Conservation (phyloP, 2,113 vertebrate species). For the Opisthocomus hoazin region DNA sequence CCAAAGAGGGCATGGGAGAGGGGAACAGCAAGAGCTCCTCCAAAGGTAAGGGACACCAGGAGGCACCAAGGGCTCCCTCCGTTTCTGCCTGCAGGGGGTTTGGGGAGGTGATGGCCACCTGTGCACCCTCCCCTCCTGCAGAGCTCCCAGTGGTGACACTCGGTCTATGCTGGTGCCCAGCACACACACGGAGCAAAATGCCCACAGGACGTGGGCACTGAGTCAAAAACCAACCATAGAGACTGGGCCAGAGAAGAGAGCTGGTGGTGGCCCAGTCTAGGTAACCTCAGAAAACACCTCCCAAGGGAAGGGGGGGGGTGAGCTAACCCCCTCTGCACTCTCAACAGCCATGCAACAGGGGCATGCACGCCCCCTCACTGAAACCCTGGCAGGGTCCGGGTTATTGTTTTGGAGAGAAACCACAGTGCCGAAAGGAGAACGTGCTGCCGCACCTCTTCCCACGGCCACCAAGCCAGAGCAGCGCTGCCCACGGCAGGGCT, state of each 20-base stretch:
- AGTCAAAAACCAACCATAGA: rapidly evolving
- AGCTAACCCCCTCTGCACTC: rapidly evolving
- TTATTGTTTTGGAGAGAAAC: neutral
- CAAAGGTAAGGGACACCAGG: neutral
- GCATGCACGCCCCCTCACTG: rapidly evolving
- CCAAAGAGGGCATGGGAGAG: rapidly evolving
- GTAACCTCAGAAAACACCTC: neutral
- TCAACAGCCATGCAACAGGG: neutral
- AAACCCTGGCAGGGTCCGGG: neutral
- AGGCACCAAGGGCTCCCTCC: neutral
- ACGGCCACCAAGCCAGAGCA: rapidly evolving
- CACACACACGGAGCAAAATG: neutral
- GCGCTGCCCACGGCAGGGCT: rapidly evolving
- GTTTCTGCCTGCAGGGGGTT: neutral
- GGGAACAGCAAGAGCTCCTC: neutral
- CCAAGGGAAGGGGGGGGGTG: neutral
- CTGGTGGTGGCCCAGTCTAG: neutral
- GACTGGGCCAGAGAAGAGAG: neutral
- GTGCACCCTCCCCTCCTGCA: rapidly evolving
- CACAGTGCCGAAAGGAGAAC: neutral
- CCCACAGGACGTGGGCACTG: rapidly evolving
- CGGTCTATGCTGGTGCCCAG: rapidly evolving
- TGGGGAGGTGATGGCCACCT: neutral
- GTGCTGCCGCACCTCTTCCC: rapidly evolving
- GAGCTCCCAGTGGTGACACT: neutral